phyloP scores from a whole-genome alignment of 1,140 invertebrate species.

The Drosophila kurseongensis region DNA sequence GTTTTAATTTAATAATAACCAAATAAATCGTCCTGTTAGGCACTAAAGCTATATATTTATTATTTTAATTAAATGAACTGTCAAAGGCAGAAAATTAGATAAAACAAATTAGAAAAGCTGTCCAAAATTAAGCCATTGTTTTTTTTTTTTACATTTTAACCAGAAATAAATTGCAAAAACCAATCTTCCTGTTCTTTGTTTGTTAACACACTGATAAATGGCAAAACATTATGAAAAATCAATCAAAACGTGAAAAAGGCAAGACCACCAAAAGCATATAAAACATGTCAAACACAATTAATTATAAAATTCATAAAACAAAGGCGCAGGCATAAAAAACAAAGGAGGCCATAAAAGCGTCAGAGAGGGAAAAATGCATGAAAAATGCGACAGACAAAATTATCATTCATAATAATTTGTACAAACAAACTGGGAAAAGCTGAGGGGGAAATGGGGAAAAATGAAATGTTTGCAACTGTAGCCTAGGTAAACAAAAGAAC shows the following conservation, averaged over 20 bases:
- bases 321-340: conserved; percentile 54
- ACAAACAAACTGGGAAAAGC: conserved; percentile 43
- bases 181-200: neutral
- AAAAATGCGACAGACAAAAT: conserved; percentile 76
- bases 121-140: neutral
- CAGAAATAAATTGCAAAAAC: conserved; percentile 1
- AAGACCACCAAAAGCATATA: conserved; percentile 33
- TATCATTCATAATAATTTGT: conserved; percentile 78
- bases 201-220: conserved; percentile 47
- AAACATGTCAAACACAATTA: conserved; percentile 73
- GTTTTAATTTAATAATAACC: too few species aligned
- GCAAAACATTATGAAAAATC: conserved; percentile 58
- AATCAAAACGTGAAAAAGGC: conserved; percentile 53
- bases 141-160: neutral
- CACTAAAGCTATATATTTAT: too few species aligned
- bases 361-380: conserved; percentile 54
- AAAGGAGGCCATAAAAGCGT: conserved; percentile 51
- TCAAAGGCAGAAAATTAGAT: neutral
- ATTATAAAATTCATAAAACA: conserved; percentile 75
- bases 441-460: neutral
- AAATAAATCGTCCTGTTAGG: too few species aligned
- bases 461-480: conserved; percentile 42
- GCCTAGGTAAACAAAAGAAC: conserved; percentile 39
- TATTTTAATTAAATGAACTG: neutral
- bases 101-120: neutral